Percentiles rank a stretch among this genome's conserved stretches.
These are phyloP conservation scores for Drosophila diplacantha DNA, from an alignment of 2,888 invertebrate genomes.

Conservation along the genomic window DNA sequence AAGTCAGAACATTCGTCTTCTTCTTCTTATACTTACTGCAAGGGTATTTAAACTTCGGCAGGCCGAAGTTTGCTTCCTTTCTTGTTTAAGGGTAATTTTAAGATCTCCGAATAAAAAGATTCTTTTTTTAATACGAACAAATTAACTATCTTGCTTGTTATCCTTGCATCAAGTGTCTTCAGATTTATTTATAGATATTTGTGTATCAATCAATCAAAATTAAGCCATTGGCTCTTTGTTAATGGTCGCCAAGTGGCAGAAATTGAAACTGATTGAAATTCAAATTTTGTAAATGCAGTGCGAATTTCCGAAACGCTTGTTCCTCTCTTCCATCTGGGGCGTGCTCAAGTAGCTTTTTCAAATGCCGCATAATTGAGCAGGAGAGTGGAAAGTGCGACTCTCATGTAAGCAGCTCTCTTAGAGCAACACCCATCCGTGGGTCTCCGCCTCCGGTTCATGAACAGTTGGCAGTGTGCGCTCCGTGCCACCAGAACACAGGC, in stretches of 20 bases:
- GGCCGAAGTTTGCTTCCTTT: too few relatives aligned
- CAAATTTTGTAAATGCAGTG: constrained; percentile 38
- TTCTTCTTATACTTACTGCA: too few relatives aligned
- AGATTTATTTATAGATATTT: neutral
- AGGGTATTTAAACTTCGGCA: too few relatives aligned
- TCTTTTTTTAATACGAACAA: too few relatives aligned
- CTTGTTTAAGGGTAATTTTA: too few relatives aligned
- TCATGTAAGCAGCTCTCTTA: constrained; percentile 18
- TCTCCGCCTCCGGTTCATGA: constrained; percentile 20
- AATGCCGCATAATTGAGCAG: constrained; percentile 17
- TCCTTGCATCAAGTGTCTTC: neutral
- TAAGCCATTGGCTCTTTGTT: constrained; percentile 2
- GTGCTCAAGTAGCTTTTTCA: constrained; percentile 4
- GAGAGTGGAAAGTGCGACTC: constrained; percentile 20
- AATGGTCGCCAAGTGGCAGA: constrained; percentile 48
- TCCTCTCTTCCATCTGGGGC: neutral
- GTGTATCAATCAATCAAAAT: constrained; percentile 22
- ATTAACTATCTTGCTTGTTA: neutral
- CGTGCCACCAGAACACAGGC: constrained; percentile 23
- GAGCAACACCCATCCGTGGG: neutral
- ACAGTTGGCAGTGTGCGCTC: constrained; percentile 53
- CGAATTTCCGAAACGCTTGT: constrained; percentile 10
- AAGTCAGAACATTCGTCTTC: too few relatives aligned
- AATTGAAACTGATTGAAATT: constrained; percentile 55
- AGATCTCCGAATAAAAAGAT: too few relatives aligned